A percentile compares a stretch with the other conserved stretches of the same genome.
phyloP scores from a whole-genome alignment of 2,113 vertebrate genomes.

The Orientallactaga bullata region DNA sequence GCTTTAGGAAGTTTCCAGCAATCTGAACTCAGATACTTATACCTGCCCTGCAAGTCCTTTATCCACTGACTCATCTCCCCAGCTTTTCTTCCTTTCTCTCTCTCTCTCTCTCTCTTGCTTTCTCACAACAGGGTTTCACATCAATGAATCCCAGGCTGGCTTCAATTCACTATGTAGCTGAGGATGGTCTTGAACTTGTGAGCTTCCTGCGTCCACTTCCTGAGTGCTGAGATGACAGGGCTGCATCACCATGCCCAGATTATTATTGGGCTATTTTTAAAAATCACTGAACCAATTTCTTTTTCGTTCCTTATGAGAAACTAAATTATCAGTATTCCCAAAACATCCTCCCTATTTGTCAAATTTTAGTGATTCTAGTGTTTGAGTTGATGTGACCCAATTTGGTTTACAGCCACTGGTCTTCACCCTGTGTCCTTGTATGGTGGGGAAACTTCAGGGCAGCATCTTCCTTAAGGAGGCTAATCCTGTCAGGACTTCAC shows the following conservation, averaged over 20 bases:
- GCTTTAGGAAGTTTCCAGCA: too few relatives aligned
- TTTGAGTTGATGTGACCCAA: background rate
- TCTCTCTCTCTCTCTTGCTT: too few relatives aligned
- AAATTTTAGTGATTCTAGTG: background rate
- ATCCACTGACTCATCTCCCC: too few relatives aligned
- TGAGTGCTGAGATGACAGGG: too few relatives aligned
- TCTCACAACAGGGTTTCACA: too few relatives aligned
- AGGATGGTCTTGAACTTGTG: too few relatives aligned
- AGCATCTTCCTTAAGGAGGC: background rate
- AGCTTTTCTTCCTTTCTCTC: too few relatives aligned
- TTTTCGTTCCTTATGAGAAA: constrained; percentile 55
- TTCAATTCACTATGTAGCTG: too few relatives aligned
- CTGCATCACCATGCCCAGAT: background rate
- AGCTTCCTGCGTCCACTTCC: too few relatives aligned
- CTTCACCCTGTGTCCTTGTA: background rate
- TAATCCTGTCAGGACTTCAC: background rate
- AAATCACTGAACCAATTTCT: constrained; percentile 6
- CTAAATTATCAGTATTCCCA: background rate
- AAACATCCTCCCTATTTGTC: background rate
- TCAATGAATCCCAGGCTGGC: too few relatives aligned
- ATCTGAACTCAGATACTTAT: too few relatives aligned
- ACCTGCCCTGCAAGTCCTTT: too few relatives aligned
- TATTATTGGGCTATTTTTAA: constrained; percentile 4
- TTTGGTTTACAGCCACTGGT: background rate
- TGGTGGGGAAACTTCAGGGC: background rate